Evolutionary conservation across 2,797 vertebrate species (phyloP).

Genomic region (Masticophis lateralis): DNA sequence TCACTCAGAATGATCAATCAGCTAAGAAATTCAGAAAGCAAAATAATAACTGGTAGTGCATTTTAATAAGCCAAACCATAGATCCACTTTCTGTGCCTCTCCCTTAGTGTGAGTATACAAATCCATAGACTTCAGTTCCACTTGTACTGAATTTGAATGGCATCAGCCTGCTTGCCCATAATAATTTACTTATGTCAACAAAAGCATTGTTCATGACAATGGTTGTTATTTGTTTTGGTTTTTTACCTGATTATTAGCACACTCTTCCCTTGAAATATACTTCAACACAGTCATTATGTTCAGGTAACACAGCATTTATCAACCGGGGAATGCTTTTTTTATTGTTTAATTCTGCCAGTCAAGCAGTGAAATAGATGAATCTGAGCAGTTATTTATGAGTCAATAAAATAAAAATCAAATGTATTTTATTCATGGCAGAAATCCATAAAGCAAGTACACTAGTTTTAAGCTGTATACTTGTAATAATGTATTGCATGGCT

Average conservation of each 20-base stretch:
- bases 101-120: not conserved
- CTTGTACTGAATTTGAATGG: not conserved
- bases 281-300: not conserved
- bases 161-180: not conserved
- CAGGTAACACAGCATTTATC: not conserved
- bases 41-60: not conserved
- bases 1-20: not conserved
- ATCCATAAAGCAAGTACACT: not conserved
- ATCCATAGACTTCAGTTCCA: not conserved
- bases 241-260: not conserved
- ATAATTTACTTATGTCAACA: not conserved
- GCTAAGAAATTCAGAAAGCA: not conserved
- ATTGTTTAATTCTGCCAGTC: not conserved
- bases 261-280: constrained; percentile 7
- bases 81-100: not conserved
- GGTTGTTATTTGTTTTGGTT: not conserved
- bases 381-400: not conserved
- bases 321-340: not conserved
- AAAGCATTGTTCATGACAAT: not conserved
- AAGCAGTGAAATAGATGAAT: not conserved
- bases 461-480: not conserved
- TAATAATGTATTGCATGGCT: not conserved
- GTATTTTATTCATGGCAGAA: not conserved
- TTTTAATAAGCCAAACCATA: not conserved
- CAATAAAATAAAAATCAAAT: not conserved